Evolutionary conservation across 2,113 vertebrate genomes (phyloP), one percentile per base, ranked within the genome.

Genomic region (Pomatostomus ruficeps): DNA sequence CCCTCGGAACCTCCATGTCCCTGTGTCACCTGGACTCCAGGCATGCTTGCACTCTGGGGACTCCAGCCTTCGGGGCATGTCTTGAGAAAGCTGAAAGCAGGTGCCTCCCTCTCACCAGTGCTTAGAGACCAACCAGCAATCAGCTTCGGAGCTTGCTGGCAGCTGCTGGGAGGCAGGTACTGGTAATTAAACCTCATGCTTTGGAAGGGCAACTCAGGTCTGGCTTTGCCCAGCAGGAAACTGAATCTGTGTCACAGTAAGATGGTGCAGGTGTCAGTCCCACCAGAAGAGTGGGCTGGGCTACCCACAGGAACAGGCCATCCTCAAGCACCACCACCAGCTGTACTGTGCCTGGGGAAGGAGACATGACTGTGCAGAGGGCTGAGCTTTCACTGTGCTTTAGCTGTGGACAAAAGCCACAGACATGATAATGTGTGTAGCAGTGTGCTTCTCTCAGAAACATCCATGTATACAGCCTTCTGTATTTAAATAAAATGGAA

Each of bases 221-320:
- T 78, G 63, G 28, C n/a, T 77, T 78, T 86, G 46, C 8, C 40
- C 28, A 49, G 22, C 51, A 46, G 46, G 11, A 87, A 86, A 8
- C 6, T 1, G 28, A 31, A 38, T 40, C 29, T 33, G 51, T n/a
- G 26, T 58, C 0, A 0, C 26, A 29, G 40, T 8, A 61, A 66
- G 21, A 14, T 55, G 78, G 46, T 43, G 43, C 29, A 84, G 35
- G 55, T 55, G 11, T n/a, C 63, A 80, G 38, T 18, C 22, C 1
- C 4, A 21, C 29, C 42, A 65, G 14, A n/a, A 0, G 2, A 45
- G 45, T 0, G 3, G 24, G 12, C 29, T 71, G 61, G 43, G 66
- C 26, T 49, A 4, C 29, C 35, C 36, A 15, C 6, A 5, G 26
- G 43, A 29, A 28, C 0, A 0, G 29, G 14, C 12, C 6, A 10